phyloP scores from a whole-genome alignment of 2,797 vertebrate species.

The Alauda arvensis region DNA sequence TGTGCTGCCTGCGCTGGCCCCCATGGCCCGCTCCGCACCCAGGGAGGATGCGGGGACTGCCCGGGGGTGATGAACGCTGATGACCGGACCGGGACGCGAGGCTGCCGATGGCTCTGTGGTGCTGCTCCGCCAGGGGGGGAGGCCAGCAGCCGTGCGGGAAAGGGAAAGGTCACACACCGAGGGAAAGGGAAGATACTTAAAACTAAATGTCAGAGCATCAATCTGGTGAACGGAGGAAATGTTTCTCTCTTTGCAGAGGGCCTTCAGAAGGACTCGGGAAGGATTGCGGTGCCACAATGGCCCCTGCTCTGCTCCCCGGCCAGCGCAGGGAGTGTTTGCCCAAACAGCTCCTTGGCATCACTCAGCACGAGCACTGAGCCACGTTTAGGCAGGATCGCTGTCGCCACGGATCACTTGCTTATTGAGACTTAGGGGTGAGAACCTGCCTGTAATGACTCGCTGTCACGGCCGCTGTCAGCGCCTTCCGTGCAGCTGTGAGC shows the following conservation, averaged over 20 bases:
- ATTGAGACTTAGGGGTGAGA: background rate
- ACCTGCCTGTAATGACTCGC: background rate
- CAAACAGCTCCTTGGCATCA: background rate
- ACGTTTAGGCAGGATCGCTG: fast-evolving
- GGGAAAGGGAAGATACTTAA: conserved; percentile 39
- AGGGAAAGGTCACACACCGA: conserved; percentile 48
- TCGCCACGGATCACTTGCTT: background rate
- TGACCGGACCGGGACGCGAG: background rate
- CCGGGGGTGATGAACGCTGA: background rate
- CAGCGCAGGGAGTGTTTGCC: background rate
- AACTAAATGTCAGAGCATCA: conserved; percentile 63
- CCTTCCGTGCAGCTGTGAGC: background rate
- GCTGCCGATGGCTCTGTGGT: background rate
- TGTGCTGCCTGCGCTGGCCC: background rate
- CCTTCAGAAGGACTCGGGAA: fast-evolving
- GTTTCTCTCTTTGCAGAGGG: background rate
- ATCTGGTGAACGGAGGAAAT: conserved; percentile 31
- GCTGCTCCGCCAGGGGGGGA: background rate
- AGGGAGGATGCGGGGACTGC: background rate
- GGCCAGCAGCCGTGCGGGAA: background rate
- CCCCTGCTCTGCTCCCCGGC: background rate
- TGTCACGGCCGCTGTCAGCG: background rate
- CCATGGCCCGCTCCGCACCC: background rate
- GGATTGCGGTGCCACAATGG: fast-evolving
- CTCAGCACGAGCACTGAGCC: background rate